A percentile compares a stretch with the other conserved stretches of the same genome.
These are phyloP conservation scores for Palythoa grandis DNA, from an alignment of 92 coral and sea anemone species.

Conservation along the genomic window DNA sequence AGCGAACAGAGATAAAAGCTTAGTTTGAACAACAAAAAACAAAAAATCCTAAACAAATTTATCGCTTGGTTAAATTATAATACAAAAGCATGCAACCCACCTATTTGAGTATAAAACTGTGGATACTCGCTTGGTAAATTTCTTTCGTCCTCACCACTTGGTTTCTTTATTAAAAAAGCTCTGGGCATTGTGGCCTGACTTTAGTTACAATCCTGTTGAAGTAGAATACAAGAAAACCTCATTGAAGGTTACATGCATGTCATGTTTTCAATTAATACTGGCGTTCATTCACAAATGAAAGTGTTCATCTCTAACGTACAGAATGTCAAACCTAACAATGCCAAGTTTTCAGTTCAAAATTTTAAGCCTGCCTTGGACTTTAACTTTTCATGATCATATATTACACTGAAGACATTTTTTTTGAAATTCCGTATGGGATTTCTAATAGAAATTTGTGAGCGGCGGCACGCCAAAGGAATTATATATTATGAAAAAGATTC, in stretches of 20 bases:
- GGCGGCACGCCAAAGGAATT: constrained; percentile 15
- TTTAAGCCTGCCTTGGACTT: background rate
- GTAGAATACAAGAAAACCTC: constrained; percentile 18
- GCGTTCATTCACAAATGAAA: constrained; percentile 6
- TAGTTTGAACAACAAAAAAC: background rate
- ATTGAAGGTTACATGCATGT: constrained; percentile 27
- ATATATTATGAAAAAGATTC: constrained; percentile 11
- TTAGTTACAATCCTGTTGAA: background rate
- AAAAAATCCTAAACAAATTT: background rate
- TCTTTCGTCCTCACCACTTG: background rate
- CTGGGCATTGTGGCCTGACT: constrained; percentile 30
- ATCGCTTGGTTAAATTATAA: constrained; percentile 23
- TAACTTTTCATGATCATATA: background rate
- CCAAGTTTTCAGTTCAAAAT: background rate
- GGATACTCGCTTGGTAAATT: constrained; percentile 2
- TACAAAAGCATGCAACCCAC: constrained; percentile 17
- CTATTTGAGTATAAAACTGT: background rate
- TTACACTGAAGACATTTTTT: constrained; percentile 3
- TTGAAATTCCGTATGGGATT: background rate
- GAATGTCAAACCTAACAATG: constrained; percentile 14
- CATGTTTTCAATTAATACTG: constrained; percentile 19
- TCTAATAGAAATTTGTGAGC: constrained; percentile 11
- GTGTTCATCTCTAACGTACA: background rate
- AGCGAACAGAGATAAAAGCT: background rate
- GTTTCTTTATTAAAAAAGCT: constrained; percentile 37